phyloP scores from a whole-genome alignment of 2,113 vertebrate genomes.

The Ondatra zibethicus region DNA sequence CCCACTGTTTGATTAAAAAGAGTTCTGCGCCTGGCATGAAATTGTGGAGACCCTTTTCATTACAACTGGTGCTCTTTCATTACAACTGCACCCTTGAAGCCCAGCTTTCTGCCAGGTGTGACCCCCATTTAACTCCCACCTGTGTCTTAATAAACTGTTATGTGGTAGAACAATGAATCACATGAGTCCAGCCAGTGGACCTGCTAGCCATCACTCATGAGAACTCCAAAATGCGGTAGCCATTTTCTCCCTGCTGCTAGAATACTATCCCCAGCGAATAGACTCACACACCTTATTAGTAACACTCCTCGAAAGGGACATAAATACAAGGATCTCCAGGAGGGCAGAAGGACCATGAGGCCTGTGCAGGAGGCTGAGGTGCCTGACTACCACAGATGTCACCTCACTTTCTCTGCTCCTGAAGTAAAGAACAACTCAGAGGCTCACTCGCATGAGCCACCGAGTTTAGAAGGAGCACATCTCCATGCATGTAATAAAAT shows the following conservation, averaged over 20 bases:
- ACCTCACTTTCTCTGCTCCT: neutral
- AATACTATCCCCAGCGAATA: neutral
- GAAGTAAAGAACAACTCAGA: neutral
- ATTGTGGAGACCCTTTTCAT: neutral
- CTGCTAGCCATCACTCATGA: neutral
- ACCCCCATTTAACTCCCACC: neutral
- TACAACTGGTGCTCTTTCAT: neutral
- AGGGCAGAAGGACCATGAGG: neutral
- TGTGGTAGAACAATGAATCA: neutral
- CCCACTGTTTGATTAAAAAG: neutral
- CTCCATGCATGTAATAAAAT: neutral
- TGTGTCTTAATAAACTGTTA: neutral
- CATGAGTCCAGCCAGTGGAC: neutral
- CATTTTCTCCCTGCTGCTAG: neutral
- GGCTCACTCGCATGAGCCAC: neutral
- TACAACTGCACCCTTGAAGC: neutral
- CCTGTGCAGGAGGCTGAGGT: neutral
- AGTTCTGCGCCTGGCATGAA: neutral
- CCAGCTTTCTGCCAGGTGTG: neutral
- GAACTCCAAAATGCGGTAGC: neutral
- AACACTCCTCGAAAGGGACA: neutral
- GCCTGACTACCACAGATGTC: accelerated
- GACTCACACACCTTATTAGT: neutral
- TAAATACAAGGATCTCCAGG: neutral
- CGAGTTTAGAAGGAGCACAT: neutral